Evolutionary conservation across 2,113 vertebrate species (phyloP).

Genomic region (Anas platyrhynchos): DNA sequence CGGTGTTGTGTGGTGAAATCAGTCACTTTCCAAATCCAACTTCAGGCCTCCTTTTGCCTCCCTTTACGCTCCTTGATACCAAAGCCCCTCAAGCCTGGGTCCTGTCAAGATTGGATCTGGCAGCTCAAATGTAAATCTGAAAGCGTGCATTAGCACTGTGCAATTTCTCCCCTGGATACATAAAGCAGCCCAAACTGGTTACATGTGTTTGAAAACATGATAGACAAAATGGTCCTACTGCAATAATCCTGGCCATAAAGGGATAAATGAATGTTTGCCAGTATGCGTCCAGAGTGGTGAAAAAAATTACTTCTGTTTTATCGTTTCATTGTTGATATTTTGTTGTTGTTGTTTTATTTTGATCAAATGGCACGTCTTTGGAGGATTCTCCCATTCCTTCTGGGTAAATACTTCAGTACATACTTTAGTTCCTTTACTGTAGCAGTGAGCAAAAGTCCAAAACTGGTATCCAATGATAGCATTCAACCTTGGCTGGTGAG

Average conservation of each 20-base stretch:
- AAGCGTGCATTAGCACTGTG: not conserved
- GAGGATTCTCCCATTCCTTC: not conserved
- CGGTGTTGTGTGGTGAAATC: conserved; percentile 39
- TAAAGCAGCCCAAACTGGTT: not conserved
- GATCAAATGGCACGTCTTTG: not conserved
- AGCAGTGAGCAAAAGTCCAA: not conserved
- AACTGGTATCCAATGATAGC: not conserved
- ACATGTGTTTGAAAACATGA: not conserved
- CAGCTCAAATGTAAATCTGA: conserved; percentile 3
- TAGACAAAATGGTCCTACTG: not conserved
- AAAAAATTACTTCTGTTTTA: not conserved
- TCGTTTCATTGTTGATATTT: not conserved
- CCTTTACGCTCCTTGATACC: not conserved
- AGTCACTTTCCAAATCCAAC: not conserved
- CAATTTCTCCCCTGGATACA: not conserved
- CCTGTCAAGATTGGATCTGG: not conserved
- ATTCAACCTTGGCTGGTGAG: not conserved
- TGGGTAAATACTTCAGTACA: not conserved
- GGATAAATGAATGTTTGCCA: not conserved
- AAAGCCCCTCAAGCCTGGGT: not conserved
- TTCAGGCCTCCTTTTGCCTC: not conserved
- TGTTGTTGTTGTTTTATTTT: not conserved
- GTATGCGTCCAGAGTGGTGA: not conserved
- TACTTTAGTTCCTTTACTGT: not conserved
- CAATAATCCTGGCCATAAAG: not conserved